phyloP scores from a whole-genome alignment of 2,113 vertebrate species.

The Struthio camelus region DNA sequence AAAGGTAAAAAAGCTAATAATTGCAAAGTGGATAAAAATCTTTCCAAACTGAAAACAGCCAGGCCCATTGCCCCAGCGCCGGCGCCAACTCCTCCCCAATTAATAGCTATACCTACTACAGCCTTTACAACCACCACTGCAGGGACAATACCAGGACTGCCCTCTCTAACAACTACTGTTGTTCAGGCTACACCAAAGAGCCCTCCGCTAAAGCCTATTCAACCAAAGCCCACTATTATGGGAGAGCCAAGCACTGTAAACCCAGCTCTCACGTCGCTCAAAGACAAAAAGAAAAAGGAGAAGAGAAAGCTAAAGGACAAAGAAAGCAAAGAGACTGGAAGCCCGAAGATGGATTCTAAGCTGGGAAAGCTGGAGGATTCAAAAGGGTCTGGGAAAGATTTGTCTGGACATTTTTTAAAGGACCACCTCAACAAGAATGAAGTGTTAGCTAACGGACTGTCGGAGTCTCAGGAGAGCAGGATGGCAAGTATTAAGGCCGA shows the following conservation, averaged over 20 bases:
- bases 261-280: constrained; percentile 86
- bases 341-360: constrained; percentile 84
- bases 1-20: constrained; percentile 86
- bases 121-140: constrained; percentile 83
- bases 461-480: constrained; percentile 92
- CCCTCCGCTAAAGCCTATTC: constrained; percentile 93
- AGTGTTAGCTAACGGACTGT: constrained; percentile 84
- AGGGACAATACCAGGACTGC: constrained; percentile 82
- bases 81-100: constrained; percentile 90
- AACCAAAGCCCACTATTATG: constrained; percentile 94
- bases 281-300: constrained; percentile 96
- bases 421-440: constrained; percentile 95
- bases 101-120: constrained; percentile 94
- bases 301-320: constrained; percentile 94
- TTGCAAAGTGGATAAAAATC: constrained; percentile 90
- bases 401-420: constrained; percentile 93
- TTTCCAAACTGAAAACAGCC: constrained; percentile 90
- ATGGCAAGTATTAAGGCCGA: constrained; percentile 99
- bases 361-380: constrained; percentile 87
- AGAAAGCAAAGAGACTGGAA: constrained; percentile 85
- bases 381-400: constrained; percentile 87
- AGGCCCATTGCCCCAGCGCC: constrained; percentile 91
- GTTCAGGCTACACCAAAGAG: constrained; percentile 93
- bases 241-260: constrained; percentile 91
- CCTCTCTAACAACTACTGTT: constrained; percentile 86